Percentiles rank a stretch among this genome's conserved stretches.
phyloP scores from a whole-genome alignment of 2,888 invertebrate genomes.

The Drosophila colorata region DNA sequence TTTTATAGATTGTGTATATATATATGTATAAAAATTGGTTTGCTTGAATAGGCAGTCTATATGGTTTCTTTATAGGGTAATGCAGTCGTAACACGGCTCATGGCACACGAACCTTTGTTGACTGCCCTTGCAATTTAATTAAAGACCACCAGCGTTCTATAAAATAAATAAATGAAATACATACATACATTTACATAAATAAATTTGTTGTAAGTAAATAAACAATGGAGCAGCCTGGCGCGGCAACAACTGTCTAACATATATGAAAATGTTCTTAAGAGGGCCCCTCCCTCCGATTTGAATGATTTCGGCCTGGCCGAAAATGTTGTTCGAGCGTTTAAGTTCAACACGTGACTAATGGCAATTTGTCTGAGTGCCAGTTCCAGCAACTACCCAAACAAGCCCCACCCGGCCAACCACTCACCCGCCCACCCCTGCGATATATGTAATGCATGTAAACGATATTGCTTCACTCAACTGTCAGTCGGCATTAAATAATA shows the following conservation, averaged over 20 bases:
- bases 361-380: slow-evolving; percentile 72
- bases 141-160: slow-evolving; percentile 20
- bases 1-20: neutral
- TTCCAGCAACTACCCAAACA: slow-evolving; percentile 6
- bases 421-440: slow-evolving; percentile 8
- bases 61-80: slow-evolving; percentile 1
- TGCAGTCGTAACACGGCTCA: neutral
- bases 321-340: slow-evolving; percentile 10
- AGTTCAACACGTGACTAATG: slow-evolving; percentile 56
- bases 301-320: slow-evolving; percentile 9
- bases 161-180: slow-evolving; percentile 38
- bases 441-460: slow-evolving; percentile 75
- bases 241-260: neutral
- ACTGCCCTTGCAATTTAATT: slow-evolving; percentile 50
- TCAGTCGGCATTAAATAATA: slow-evolving; percentile 78
- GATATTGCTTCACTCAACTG: slow-evolving; percentile 78
- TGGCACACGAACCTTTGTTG: neutral
- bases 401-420: neutral
- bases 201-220: slow-evolving; percentile 19
- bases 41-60: neutral
- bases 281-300: neutral
- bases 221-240: neutral
- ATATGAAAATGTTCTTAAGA: slow-evolving; percentile 12
- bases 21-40: neutral
- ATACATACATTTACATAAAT: neutral